Evolutionary conservation across 2,888 invertebrate species (phyloP), one percentile per base, ranked within the genome.

Genomic region (Polydrusus tereticollis): DNA sequence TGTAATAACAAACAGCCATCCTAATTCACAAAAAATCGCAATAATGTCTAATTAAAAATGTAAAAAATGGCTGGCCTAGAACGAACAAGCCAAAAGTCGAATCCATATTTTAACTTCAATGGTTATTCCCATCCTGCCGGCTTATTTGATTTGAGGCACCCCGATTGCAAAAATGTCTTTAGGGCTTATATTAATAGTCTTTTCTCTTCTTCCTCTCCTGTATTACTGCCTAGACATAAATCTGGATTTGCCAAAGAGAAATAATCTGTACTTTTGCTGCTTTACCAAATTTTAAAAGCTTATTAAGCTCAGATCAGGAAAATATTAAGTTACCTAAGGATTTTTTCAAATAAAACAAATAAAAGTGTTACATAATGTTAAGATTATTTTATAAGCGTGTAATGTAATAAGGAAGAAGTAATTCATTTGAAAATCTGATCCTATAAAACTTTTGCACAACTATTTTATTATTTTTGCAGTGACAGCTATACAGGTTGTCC

Each of bases 191-290:
- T 47, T 47, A 47, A 21, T 47, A 47, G 21, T 47, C 47, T 47
- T 47, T 47, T 1, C 47, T 10, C 20, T 21, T 47, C 21, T 21
- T 21, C 5, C 12, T 5, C 14, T 47, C 47, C 21, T 21, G 47
- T 21, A 47, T 47, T 12, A 47, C 47, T 12, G 21, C 21, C 21
- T 47, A 47, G 12, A 47, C 21, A 47, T 47, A 47, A 47, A 47
- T 47, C 47, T 21, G 21, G 47, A 20, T 47, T 47, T 47, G 10
- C 47, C 47, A 21, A 47, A 47, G 12, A 47, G 21, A 20, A 47
- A 21, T 47, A 47, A 47, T 47, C 47, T 47, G 21, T 47, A 47
- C 47, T 47, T 47, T 47, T 47, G 47, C 20, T 47, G 21, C 47
- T 47, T 21, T 47, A 10, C 47, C 20, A 47, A 8, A 47, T 47